Evolutionary conservation across 2,797 vertebrate genomes (phyloP), one percentile per base, ranked within the genome.

Genomic region (Coreius guichenoti): DNA sequence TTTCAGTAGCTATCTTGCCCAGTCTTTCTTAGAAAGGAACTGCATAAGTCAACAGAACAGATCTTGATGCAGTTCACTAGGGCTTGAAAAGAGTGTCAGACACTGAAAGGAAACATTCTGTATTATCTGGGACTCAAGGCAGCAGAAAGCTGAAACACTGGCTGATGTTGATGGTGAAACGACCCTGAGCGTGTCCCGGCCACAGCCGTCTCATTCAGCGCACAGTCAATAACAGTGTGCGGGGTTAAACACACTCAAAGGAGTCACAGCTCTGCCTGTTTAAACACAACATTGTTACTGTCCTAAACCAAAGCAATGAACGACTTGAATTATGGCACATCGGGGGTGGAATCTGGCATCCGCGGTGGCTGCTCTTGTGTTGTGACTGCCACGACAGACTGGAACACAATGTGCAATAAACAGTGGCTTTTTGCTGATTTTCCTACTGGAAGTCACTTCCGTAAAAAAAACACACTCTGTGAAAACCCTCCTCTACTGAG

Each of bases 221-320:
- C 45, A 70, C 61, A 36, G 31, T 47, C 69, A 17, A 76, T 13
- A 33, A 17, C 33, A 79, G 56, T 1, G 49, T 7, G 45, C 33
- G 72, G 77, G 84, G 84, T 88, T 84, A 86, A 77, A 73, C 65
- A 83, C 58, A 82, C 73, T 69, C 73, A 39, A 51, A 79, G 29
- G 82, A 87, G 81, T 86, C 79, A 73, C 31, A 81, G 56, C 26
- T 36, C 75, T 47, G 67, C 77, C 79, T 58, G 36, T 61, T 65
- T 21, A 17, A 13, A 65, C 1, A 0, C 58, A 11, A 68, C 36
- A n/a, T 33, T 74, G 39, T 72, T 82, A 33, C 43, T 19, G 51
- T 72, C n/a, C 36, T 14, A 3, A 36, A 56, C 11, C 49, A 14
- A 29, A 39, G 9, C 49, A 13, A 31, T 58, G 80, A 70, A 81